phyloP scores from a whole-genome alignment of 2,888 invertebrate species.

The Yponomeuta plumbellus region DNA sequence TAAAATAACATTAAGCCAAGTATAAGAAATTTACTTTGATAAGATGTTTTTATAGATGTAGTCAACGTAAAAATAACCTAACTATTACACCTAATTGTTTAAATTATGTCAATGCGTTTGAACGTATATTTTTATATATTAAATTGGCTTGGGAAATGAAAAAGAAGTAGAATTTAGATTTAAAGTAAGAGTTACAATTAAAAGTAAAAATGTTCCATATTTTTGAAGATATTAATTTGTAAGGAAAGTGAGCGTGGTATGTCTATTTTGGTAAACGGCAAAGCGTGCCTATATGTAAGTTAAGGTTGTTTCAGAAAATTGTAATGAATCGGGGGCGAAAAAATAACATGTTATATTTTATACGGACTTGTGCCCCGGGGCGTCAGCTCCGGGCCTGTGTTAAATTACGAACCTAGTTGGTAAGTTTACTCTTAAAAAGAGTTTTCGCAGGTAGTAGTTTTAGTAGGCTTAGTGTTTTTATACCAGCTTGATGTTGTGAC shows the following conservation, averaged over 20 bases:
- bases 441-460: constrained; percentile 74
- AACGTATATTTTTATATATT: constrained; percentile 72
- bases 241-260: constrained; percentile 70
- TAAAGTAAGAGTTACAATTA: constrained; percentile 47
- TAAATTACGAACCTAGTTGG: constrained; percentile 68
- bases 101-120: constrained; percentile 48
- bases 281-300: constrained; percentile 46
- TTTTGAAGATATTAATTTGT: constrained; percentile 58
- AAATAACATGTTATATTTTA: constrained; percentile 71
- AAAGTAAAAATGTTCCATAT: constrained; percentile 60
- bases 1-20: constrained; percentile 4
- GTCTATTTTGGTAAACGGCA: constrained; percentile 69
- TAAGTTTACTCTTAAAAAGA: constrained; percentile 76
- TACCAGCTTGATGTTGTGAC: constrained; percentile 78
- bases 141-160: constrained; percentile 68
- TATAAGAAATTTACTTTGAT: constrained; percentile 4
- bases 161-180: constrained; percentile 40
- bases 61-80: constrained; percentile 47
- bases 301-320: constrained; percentile 76
- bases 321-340: constrained; percentile 66
- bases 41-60: constrained; percentile 29
- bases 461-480: constrained; percentile 78
- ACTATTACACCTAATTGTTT: constrained; percentile 56
- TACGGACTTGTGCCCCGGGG: constrained; percentile 51
- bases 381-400: constrained; percentile 48